Evolutionary conservation across 2,888 invertebrate genomes (phyloP), one percentile per base, ranked within the genome.

Genomic region (Drosophila mettleri): DNA sequence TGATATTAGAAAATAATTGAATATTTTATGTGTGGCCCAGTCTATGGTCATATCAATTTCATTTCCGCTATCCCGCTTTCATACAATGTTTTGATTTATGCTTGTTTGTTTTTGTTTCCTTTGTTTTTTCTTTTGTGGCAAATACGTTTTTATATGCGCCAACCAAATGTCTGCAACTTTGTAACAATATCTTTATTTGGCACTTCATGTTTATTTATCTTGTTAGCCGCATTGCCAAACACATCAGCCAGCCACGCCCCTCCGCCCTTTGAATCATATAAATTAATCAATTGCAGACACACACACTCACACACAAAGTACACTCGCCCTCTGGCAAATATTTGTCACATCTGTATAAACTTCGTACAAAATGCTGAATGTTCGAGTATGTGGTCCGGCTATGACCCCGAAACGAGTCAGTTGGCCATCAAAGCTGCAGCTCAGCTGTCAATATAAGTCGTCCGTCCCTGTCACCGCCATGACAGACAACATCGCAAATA

Each of bases 211-310:
- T 61, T 75, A 64, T 75, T 75, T 75, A 68, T 71, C 71, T 71
- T 75, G 67, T 74, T 74, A 71, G 67, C 43, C 69, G 38, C 68
- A 69, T 72, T 29, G 39, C 46, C 55, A 54, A 74, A 51, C 46
- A 71, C 51, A 45, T 51, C 60, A 36, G 51, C 31, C 49, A 51
- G 54, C 36, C 63, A 68, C 68, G 46, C 63, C 48, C 46, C 39
- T 54, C 34, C 57, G 18, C 48, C 49, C 51, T 49, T 60, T 45
- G 64, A 64, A 65, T 46, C 75, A 78, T 69, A 82, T 78, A 82
- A 82, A 82, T 82, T 82, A 82, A 85, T 82, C 86, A 82, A 82
- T 85, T 78, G 82, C 81, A 81, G 82, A 58, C 58, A 34, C 45
- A 46, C 48, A 62, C 27, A 48, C 34, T 41, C 31, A 55, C 14